Evolutionary conservation across 2,113 vertebrate genomes (phyloP).

Genomic region (Mola mola): DNA sequence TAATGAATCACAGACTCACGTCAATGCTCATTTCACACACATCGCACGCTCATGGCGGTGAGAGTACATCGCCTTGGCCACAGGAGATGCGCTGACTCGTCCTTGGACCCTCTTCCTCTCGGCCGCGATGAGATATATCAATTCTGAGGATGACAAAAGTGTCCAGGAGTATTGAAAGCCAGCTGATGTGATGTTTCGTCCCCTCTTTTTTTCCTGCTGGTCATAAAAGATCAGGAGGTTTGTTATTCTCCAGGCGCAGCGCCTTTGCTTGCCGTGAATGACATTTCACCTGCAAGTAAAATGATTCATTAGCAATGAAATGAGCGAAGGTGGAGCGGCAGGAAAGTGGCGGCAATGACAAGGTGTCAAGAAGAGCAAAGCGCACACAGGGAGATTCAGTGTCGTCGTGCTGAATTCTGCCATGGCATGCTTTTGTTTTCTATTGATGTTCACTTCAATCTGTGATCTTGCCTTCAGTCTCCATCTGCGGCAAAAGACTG

Average conservation of each 20-base stretch:
- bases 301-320: constrained; percentile 50
- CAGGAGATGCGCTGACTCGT: constrained; percentile 29
- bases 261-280: constrained; percentile 18
- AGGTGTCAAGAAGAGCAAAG: constrained; percentile 37
- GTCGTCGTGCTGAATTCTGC: constrained; percentile 6
- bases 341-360: constrained; percentile 25
- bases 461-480: constrained; percentile 25
- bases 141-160: neutral
- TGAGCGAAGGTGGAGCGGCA: constrained; percentile 28
- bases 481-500: constrained; percentile 5
- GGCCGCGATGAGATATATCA: neutral
- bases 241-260: constrained; percentile 8
- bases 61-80: constrained; percentile 10
- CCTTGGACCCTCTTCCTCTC: constrained; percentile 33
- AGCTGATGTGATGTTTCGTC: neutral
- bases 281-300: constrained; percentile 41
- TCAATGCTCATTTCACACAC: constrained; percentile 42
- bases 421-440: constrained; percentile 15
- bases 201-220: neutral
- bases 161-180: constrained; percentile 9
- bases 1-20: constrained; percentile 57
- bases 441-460: constrained; percentile 20
- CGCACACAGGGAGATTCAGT: constrained; percentile 1
- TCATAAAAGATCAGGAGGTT: constrained; percentile 18
- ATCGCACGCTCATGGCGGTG: constrained; percentile 20